A percentile compares a stretch with the other conserved stretches of the same genome.
Conservation (phyloP, 2,113 vertebrate species). For the Megatriorchis doriae region DNA sequence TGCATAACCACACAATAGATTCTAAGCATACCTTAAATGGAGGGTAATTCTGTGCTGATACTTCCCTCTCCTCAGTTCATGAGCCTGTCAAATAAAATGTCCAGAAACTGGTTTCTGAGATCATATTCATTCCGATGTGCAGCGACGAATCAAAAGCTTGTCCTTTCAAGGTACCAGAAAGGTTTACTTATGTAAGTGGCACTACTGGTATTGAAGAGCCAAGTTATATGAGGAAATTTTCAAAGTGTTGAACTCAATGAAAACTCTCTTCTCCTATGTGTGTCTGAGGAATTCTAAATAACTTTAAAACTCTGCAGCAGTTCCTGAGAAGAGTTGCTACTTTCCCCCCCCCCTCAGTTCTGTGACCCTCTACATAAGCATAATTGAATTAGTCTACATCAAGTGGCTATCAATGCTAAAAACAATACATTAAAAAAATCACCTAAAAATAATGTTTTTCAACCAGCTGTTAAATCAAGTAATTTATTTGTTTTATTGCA, state of each 20-base stretch:
- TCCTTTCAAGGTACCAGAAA: not conserved
- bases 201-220: not conserved
- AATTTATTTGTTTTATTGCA: slow-evolving; percentile 80
- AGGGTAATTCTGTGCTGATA: not conserved
- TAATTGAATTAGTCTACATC: slow-evolving; percentile 68
- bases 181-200: not conserved
- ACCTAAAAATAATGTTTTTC: slow-evolving; percentile 77
- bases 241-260: not conserved
- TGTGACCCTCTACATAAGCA: slow-evolving; percentile 2
- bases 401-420: slow-evolving; percentile 57
- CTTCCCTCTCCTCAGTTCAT: not conserved
- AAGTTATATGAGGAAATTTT: not conserved
- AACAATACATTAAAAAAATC: slow-evolving; percentile 72
- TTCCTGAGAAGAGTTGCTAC: not conserved
- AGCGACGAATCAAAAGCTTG: not conserved
- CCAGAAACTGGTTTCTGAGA: not conserved
- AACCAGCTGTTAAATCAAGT: slow-evolving; percentile 79
- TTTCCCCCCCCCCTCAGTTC: not conserved
- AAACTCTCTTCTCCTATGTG: not conserved
- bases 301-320: not conserved
- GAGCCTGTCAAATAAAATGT: not conserved
- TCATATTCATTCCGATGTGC: not conserved
- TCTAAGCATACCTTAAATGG: not conserved
- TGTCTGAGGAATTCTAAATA: not conserved
- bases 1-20: not conserved